A percentile compares a stretch with the other conserved stretches of the same genome.
Evolutionary conservation across 1,140 invertebrate genomes (phyloP).

Genomic region (Druon quercuslanigerum): DNA sequence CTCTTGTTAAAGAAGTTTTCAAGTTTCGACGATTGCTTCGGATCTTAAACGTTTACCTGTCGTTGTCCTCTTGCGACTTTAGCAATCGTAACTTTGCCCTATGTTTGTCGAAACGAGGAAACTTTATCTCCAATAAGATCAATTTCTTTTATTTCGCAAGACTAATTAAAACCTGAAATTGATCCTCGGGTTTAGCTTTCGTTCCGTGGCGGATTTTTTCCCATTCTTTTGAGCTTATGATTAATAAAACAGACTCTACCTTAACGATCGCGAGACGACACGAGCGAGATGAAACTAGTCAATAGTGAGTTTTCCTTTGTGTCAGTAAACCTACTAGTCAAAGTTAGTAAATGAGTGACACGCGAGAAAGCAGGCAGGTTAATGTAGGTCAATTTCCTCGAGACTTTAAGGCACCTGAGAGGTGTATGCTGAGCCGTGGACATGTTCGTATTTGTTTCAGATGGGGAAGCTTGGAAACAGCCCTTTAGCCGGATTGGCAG

Average conservation of each 20-base stretch:
- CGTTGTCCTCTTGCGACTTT: background rate
- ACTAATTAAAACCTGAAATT: no score
- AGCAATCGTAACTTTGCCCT: slow-evolving; percentile 8
- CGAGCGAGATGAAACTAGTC: slow-evolving; percentile 11
- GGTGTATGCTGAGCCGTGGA: slow-evolving; percentile 62
- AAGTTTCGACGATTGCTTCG: background rate
- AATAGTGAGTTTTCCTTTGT: slow-evolving; percentile 7
- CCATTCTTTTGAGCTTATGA: background rate
- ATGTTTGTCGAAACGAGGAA: background rate
- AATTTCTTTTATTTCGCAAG: no score
- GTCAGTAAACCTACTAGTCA: background rate
- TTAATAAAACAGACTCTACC: slow-evolving; percentile 21
- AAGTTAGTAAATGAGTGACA: slow-evolving; percentile 42
- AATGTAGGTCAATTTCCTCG: slow-evolving; percentile 44
- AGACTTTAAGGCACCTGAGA: slow-evolving; percentile 41
- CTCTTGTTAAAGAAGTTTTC: slow-evolving; percentile 9
- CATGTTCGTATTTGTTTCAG: slow-evolving; percentile 78
- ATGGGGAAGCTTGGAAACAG: slow-evolving; percentile 89
- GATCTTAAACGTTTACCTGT: background rate
- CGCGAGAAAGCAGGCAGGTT: slow-evolving; percentile 53
- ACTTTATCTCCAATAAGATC: no score
- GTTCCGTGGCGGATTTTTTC: background rate
- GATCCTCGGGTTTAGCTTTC: no score
- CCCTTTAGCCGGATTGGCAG: slow-evolving; percentile 89
- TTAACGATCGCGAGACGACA: slow-evolving; percentile 27